Percentiles rank a stretch among this genome's conserved stretches.
phyloP scores from a whole-genome alignment of 2,113 vertebrate genomes.

The Geococcyx californianus region DNA sequence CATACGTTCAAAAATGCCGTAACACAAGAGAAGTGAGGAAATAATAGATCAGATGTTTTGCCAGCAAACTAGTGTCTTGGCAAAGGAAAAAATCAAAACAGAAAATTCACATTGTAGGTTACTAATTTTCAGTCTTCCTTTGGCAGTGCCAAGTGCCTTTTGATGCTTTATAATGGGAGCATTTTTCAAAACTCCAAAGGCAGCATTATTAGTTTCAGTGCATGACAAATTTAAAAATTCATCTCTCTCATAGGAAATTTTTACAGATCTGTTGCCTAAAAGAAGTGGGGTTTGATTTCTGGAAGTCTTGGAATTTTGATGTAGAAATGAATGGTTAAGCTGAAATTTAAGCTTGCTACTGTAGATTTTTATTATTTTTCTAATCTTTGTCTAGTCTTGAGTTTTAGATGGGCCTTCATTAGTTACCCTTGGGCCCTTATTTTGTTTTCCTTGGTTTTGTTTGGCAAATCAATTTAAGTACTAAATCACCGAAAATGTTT shows the following conservation, averaged over 20 bases:
- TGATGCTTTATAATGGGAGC: background rate
- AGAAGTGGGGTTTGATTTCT: background rate
- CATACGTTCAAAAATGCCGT: background rate
- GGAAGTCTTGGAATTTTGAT: background rate
- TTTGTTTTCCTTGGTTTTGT: slow-evolving; percentile 27
- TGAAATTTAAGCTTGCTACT: slow-evolving; percentile 10
- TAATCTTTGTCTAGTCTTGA: slow-evolving; percentile 35
- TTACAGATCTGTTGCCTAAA: background rate
- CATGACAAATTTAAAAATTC: background rate
- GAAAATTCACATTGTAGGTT: background rate
- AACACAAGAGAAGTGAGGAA: background rate
- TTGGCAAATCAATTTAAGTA: background rate
- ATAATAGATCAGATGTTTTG: background rate
- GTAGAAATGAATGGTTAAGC: background rate
- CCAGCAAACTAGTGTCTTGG: background rate
- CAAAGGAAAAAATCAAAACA: background rate
- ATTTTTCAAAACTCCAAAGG: background rate
- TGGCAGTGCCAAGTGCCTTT: background rate
- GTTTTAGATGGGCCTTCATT: slow-evolving; percentile 25
- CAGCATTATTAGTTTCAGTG: background rate
- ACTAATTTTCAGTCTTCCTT: background rate
- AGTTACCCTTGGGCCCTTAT: background rate
- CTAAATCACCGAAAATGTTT: slow-evolving; percentile 15
- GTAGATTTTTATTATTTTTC: slow-evolving; percentile 28
- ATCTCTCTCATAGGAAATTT: background rate